phyloP scores from a whole-genome alignment of 2,888 invertebrate genomes.

The Tinea semifulvella region DNA sequence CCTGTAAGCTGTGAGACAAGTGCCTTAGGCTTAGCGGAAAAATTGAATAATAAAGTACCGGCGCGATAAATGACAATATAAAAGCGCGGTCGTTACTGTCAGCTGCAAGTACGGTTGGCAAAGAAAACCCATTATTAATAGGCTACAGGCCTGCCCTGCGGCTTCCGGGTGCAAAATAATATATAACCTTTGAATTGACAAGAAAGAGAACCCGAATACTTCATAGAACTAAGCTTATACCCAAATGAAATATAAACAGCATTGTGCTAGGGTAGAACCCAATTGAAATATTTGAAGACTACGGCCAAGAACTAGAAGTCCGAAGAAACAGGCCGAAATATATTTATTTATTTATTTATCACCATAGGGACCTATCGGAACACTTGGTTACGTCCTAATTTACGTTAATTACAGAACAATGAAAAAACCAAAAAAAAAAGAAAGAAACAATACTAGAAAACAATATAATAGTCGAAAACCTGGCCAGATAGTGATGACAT shows the following conservation, averaged over 20 bases:
- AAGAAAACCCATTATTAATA: conserved; percentile 56
- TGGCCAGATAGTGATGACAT: too few relatives aligned
- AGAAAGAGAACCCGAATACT: conserved; percentile 23
- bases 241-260: conserved; percentile 50
- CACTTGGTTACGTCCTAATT: too few relatives aligned
- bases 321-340: too few relatives aligned
- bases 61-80: conserved; percentile 44
- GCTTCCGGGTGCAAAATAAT: conserved; percentile 41
- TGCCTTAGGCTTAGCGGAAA: conserved; percentile 19
- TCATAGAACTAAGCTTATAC: conserved; percentile 16
- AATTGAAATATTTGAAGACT: too few relatives aligned
- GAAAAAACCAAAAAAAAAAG: not conserved
- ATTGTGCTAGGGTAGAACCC: conserved; percentile 25
- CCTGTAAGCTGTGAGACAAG: too few relatives aligned
- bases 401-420: too few relatives aligned
- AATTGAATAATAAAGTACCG: conserved; percentile 33
- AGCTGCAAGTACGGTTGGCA: conserved; percentile 46
- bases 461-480: too few relatives aligned
- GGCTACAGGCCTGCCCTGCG: conserved; percentile 35
- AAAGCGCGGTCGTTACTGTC: conserved; percentile 58
- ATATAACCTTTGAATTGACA: conserved; percentile 29
- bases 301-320: too few relatives aligned
- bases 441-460: too few relatives aligned
- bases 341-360: too few relatives aligned
- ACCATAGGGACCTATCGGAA: too few relatives aligned